Percentiles rank a stretch among this genome's conserved stretches.
Evolutionary conservation across 35 echinoderm and acorn worm genomes (phyloP).

Genomic region (Heliocidaris tuberculata): DNA sequence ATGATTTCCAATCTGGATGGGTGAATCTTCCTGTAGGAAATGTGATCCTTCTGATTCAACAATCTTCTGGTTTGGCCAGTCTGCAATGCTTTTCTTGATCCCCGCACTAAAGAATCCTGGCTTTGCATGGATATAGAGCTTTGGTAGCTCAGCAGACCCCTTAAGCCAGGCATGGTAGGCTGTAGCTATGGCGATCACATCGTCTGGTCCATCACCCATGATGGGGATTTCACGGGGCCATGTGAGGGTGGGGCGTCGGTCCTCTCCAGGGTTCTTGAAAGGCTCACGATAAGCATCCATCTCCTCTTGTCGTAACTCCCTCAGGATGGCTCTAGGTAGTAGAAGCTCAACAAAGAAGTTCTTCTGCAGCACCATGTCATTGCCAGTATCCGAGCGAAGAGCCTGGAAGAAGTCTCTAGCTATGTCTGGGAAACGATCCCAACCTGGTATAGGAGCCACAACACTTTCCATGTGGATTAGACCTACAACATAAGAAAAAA

Average conservation of each 20-base stretch:
- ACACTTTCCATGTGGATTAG: constrained; percentile 71
- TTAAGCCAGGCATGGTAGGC: constrained; percentile 64
- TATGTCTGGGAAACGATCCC: constrained; percentile 66
- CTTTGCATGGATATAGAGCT: constrained; percentile 71
- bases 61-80: constrained; percentile 73
- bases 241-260: constrained; percentile 83
- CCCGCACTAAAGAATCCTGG: constrained; percentile 79
- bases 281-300: constrained; percentile 83
- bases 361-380: constrained; percentile 80
- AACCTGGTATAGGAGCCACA: constrained; percentile 35
- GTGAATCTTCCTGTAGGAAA: constrained; percentile 89
- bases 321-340: constrained; percentile 59
- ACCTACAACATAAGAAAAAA: neutral
- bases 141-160: constrained; percentile 57
- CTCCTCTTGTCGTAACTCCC: constrained; percentile 63
- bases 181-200: constrained; percentile 70
- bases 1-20: constrained; percentile 78
- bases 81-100: constrained; percentile 17
- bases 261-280: constrained; percentile 69
- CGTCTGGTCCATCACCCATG: constrained; percentile 71
- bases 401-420: constrained; percentile 59
- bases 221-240: constrained; percentile 84
- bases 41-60: constrained; percentile 63
- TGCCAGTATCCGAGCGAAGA: constrained; percentile 75
- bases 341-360: constrained; percentile 84